Percentiles rank a stretch among this genome's conserved stretches.
Evolutionary conservation across 2,888 invertebrate species (phyloP).

Genomic region (Polia nebulosa): DNA sequence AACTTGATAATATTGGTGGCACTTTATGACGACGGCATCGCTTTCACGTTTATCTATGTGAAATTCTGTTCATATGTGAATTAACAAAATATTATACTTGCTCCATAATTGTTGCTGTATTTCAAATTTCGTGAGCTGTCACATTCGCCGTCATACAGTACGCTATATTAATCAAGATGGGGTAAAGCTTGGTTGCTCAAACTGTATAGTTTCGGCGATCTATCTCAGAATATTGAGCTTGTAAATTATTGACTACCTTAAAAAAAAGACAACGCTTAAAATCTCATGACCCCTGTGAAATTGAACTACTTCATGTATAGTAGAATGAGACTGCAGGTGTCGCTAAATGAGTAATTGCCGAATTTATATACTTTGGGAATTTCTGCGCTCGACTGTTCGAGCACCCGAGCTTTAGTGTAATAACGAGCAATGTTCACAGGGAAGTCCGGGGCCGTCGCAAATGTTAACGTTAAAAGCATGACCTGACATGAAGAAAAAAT

Average conservation of each 20-base stretch:
- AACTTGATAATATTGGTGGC: slow-evolving; percentile 5
- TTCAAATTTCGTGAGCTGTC: not conserved
- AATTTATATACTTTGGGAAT: not conserved
- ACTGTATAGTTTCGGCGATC: not conserved
- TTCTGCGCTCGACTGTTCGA: not conserved
- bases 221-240: not conserved
- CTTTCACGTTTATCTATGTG: not conserved
- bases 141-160: not conserved
- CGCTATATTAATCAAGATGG: not conserved
- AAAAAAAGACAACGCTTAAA: not conserved
- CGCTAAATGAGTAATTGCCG: not conserved
- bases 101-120: not conserved
- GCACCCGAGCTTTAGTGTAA: slow-evolving; percentile 17
- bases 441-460: slow-evolving; percentile 16
- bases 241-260: not conserved
- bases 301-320: not conserved
- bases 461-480: slow-evolving; percentile 41
- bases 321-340: not conserved
- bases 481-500: slow-evolving; percentile 35
- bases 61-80: slow-evolving; percentile 1
- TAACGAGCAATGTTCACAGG: slow-evolving; percentile 42
- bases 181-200: not conserved
- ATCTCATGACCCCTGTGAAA: not conserved
- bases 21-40: not conserved
- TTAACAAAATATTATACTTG: not conserved